phyloP scores from a whole-genome alignment of 2,113 vertebrate species.

The Speoplatyrhinus poulsoni region DNA sequence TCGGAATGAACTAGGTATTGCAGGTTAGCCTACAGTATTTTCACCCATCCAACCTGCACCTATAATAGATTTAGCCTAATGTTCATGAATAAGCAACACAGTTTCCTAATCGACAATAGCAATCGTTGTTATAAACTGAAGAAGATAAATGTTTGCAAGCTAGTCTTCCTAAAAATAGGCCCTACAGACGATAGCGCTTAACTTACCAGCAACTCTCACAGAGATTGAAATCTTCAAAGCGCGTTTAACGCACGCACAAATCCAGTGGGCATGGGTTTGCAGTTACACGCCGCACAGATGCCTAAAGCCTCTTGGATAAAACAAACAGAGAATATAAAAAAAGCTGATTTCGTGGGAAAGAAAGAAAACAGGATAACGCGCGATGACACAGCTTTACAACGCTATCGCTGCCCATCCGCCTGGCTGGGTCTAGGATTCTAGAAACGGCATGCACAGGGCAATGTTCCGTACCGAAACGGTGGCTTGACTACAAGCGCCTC shows the following conservation, averaged over 20 bases:
- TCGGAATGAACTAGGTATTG: not conserved
- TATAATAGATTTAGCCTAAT: too few species aligned
- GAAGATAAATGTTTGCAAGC: not conserved
- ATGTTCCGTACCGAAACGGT: conserved; percentile 25
- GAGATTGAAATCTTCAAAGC: conserved; percentile 44
- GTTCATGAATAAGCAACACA: too few species aligned
- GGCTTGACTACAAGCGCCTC: conserved; percentile 47
- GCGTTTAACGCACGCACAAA: conserved; percentile 26
- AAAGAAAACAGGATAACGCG: conserved; percentile 12
- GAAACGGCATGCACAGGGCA: conserved; percentile 31
- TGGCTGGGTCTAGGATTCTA: conserved; percentile 14
- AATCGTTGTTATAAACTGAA: not conserved
- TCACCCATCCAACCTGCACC: conserved; percentile 3
- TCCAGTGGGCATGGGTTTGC: conserved; percentile 22
- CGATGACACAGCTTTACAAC: conserved; percentile 18
- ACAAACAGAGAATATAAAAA: conserved; percentile 12
- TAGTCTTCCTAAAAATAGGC: too few species aligned
- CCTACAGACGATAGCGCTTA: conserved; percentile 27
- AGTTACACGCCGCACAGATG: conserved; percentile 30
- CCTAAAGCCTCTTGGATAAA: conserved; percentile 18
- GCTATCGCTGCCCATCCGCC: conserved; percentile 30
- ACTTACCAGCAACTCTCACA: conserved; percentile 63
- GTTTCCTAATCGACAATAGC: too few species aligned
- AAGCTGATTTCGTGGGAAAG: conserved; percentile 5
- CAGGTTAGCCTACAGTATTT: conserved; percentile 15